Evolutionary conservation across 37 sponge, comb jelly and placozoan species (phyloP), one percentile per base, ranked within the genome.

Genomic region (Ephydatia muelleri): DNA sequence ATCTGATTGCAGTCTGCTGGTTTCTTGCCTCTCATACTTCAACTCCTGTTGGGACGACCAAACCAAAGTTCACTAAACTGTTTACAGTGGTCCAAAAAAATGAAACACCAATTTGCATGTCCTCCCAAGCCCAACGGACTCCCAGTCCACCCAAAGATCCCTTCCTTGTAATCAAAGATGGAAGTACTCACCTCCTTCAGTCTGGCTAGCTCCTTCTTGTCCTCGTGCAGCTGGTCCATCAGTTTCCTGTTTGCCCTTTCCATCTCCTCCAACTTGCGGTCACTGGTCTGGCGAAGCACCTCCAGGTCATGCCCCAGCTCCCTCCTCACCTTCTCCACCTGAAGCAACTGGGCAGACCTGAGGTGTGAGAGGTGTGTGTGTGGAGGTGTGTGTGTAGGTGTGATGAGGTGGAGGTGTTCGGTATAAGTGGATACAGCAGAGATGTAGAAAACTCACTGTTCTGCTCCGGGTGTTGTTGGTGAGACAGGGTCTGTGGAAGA

Each of bases 141-240:
- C 5, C 26, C 3, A 30, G 9, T 68, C 69, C 11, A 68, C 28
- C 26, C 28, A 29, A 68, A 68, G 29, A 28, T n/a, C n/a, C n/a
- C n/a, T n/a, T n/a, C n/a, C n/a, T n/a, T n/a, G n/a, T n/a, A n/a
- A n/a, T n/a, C n/a, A 28, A 9, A 66, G 5, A 32, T 29, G 21
- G 23, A 13, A 29, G 5, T 31, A 69, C 36, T 36, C 0, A 95
- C 96, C 91, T 95, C 96, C 77, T 88, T 95, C 29, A 92, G 76
- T 76, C 85, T 90, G 34, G 88, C 84, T 29, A 88, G 75, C 47
- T 88, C 93, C 70, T 90, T 90, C 70, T 90, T 89, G 79, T 92
- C 90, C 65, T 77, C 82, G 66, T 90, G 86, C 2, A 88, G 70
- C 80, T 92, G 90, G 5, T 87, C 79, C 21, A 88, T 85, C 28